These are phyloP conservation scores for Nestor notabilis DNA, from an alignment of 2,113 vertebrate genomes.

Conservation along the genomic window DNA sequence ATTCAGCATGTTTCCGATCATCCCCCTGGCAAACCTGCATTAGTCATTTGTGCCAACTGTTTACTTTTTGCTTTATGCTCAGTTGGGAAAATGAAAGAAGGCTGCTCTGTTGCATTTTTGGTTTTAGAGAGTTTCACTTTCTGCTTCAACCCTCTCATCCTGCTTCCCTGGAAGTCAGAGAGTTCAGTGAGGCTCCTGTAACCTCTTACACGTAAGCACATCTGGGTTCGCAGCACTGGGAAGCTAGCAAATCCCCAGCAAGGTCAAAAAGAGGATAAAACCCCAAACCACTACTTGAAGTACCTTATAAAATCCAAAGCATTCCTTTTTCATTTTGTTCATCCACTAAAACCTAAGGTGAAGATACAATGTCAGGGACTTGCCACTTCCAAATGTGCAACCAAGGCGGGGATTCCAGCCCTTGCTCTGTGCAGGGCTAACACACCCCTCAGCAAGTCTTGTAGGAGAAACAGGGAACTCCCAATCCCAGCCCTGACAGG, in stretches of 20 bases:
- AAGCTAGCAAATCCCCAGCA: neutral
- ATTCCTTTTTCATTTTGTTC: neutral
- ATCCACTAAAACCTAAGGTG: neutral
- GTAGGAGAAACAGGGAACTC: neutral
- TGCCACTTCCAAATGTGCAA: neutral
- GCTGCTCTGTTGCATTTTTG: neutral
- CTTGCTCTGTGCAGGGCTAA: neutral
- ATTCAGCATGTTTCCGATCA: slow-evolving; percentile 15
- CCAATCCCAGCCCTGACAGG: neutral
- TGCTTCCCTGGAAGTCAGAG: slow-evolving; percentile 42
- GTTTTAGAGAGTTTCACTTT: slow-evolving; percentile 57
- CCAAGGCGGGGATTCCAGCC: neutral
- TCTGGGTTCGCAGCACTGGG: neutral
- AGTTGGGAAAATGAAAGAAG: slow-evolving; percentile 45
- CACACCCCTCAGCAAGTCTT: neutral
- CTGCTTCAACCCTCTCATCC: slow-evolving; percentile 20
- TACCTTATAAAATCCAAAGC: neutral
- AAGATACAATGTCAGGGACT: neutral
- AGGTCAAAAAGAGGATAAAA: neutral
- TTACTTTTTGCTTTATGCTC: slow-evolving; percentile 42
- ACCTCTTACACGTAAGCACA: neutral
- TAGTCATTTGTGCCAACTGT: slow-evolving; percentile 51
- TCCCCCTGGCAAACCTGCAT: slow-evolving; percentile 26
- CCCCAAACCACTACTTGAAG: neutral
- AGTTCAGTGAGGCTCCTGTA: neutral